These are phyloP conservation scores for Sycophila texana DNA, from an alignment of 2,888 invertebrate genomes.

Conservation along the genomic window DNA sequence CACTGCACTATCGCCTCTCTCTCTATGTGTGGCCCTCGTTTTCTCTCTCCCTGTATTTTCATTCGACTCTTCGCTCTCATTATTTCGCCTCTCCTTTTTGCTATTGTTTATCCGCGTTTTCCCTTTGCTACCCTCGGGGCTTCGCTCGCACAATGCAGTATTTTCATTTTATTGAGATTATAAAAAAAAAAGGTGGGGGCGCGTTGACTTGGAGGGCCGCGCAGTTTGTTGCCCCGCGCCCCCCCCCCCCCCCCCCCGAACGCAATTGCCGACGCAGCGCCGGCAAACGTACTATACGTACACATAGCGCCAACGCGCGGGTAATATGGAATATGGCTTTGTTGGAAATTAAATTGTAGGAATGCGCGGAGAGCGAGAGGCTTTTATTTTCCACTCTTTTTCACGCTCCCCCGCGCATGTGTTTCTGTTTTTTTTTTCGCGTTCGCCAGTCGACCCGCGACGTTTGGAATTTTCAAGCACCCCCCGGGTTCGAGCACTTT, in stretches of 20 bases:
- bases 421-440: conserved; percentile 3
- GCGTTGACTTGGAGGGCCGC: conserved; percentile 35
- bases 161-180: conserved; percentile 16
- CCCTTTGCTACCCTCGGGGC: not conserved
- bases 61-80: conserved; percentile 25
- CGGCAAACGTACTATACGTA: not conserved
- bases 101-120: conserved; percentile 40
- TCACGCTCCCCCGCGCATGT: conserved; percentile 20
- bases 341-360: conserved; percentile 58
- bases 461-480: conserved; percentile 10
- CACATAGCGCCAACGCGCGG: conserved; percentile 57
- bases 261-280: conserved; percentile 26
- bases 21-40: not conserved
- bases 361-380: conserved; percentile 29
- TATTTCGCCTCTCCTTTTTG: conserved; percentile 11
- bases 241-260: no score
- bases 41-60: conserved; percentile 23
- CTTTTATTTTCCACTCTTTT: conserved; percentile 51
- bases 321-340: conserved; percentile 63
- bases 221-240: no score
- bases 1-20: not conserved
- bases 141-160: not conserved
- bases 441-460: not conserved
- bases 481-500: conserved; percentile 1
- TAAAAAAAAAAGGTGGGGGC: conserved; percentile 11